Evolutionary conservation across 2,113 vertebrate species (phyloP).

Genomic region (Gila orcuttii): DNA sequence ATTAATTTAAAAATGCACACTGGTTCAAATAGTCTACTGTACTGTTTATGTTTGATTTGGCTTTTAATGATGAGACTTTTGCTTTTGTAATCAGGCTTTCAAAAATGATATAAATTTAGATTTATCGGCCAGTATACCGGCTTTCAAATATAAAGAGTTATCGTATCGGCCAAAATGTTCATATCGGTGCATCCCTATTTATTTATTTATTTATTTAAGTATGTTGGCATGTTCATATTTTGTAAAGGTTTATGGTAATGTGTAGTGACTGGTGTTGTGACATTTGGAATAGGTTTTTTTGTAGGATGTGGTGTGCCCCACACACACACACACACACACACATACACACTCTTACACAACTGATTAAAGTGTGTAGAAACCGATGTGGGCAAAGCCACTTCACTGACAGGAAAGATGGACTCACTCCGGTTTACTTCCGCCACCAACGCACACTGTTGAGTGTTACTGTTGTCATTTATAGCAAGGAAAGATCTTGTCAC

Average conservation of each 20-base stretch:
- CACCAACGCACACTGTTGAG: neutral
- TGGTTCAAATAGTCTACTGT: too few relatives aligned
- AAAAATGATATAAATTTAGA: too few relatives aligned
- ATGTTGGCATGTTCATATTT: neutral
- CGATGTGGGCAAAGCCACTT: conserved; percentile 29
- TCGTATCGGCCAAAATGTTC: too few relatives aligned
- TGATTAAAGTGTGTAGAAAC: neutral
- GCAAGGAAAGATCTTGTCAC: neutral
- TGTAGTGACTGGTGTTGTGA: neutral
- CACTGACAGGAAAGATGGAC: conserved; percentile 8
- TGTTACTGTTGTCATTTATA: neutral
- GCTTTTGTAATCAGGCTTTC: too few relatives aligned
- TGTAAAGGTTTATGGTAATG: neutral
- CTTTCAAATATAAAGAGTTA: too few relatives aligned
- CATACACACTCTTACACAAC: neutral
- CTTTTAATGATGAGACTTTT: too few relatives aligned
- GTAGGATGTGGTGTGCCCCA: too few relatives aligned
- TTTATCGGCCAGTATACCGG: too few relatives aligned
- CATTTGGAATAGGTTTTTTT: neutral
- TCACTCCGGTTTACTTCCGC: neutral
- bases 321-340: neutral
- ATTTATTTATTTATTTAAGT: neutral
- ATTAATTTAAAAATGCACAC: too few relatives aligned
- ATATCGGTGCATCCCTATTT: too few relatives aligned
- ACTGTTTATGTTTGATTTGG: too few relatives aligned